Evolutionary conservation across 2,113 vertebrate species (phyloP).

Genomic region (Vicugna pacos): DNA sequence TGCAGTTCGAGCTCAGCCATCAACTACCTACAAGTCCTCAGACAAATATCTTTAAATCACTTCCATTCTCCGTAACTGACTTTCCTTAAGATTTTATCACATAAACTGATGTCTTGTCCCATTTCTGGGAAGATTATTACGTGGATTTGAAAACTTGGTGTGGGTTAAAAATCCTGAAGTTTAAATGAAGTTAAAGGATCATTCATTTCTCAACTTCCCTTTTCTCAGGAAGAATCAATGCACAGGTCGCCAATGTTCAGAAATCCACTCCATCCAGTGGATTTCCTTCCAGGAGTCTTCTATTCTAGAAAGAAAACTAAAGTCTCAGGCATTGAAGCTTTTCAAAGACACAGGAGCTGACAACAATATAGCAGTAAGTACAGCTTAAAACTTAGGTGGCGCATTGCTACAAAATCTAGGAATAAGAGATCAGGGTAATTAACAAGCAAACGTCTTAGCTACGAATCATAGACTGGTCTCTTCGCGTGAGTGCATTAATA

Average conservation of each 20-base stretch:
- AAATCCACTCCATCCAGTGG: not conserved
- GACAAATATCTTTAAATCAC: not conserved
- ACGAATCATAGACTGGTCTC: not conserved
- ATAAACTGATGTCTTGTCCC: not conserved
- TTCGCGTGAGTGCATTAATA: not conserved
- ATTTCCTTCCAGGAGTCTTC: not conserved
- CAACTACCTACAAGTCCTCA: not conserved
- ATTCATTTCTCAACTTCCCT: not conserved
- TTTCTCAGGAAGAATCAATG: not conserved
- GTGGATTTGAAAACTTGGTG: not conserved
- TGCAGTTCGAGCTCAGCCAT: not conserved
- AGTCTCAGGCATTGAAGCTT: not conserved
- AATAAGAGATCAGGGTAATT: not conserved
- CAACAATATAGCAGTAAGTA: not conserved
- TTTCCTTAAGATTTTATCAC: not conserved
- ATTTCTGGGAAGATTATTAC: not conserved
- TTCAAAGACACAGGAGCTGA: not conserved
- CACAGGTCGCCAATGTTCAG: not conserved
- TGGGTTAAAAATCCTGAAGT: not conserved
- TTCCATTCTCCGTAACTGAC: not conserved
- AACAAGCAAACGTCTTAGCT: not conserved
- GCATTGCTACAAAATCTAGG: not conserved
- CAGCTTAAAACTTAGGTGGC: not conserved
- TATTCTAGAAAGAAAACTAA: not conserved
- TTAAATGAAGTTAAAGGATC: not conserved